phyloP scores from a whole-genome alignment of 2,113 vertebrate genomes.

The Rhea pennata region DNA sequence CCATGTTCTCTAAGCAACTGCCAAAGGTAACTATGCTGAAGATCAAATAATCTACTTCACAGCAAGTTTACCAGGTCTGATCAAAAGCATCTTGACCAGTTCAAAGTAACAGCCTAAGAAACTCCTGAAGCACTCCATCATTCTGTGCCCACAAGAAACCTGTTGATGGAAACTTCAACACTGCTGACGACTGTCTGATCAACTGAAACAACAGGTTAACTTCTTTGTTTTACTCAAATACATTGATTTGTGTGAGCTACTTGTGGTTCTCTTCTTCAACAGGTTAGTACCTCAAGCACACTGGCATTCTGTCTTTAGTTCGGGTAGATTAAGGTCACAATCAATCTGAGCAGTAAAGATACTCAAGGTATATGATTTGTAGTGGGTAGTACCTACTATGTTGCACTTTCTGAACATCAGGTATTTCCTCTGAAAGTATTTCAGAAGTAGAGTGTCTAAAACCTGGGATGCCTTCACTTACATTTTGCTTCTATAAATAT shows the following conservation, averaged over 20 bases:
- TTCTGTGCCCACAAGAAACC: not conserved
- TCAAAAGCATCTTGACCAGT: not conserved
- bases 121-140: not conserved
- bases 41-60: not conserved
- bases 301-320: not conserved
- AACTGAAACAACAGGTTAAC: not conserved
- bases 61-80: not conserved
- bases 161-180: not conserved
- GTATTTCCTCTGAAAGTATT: not conserved
- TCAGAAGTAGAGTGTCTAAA: not conserved
- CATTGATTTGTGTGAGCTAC: not conserved
- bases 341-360: not conserved
- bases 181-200: accelerated
- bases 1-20: not conserved
- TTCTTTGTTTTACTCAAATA: not conserved
- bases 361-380: not conserved
- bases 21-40: not conserved
- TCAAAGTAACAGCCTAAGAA: not conserved
- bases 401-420: not conserved
- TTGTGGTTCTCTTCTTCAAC: not conserved
- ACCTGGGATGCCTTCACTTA: not conserved
- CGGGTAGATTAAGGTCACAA: not conserved
- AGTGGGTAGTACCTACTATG: not conserved
- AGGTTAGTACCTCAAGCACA: not conserved
- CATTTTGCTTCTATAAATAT: not conserved